A percentile compares a stretch with the other conserved stretches of the same genome.
Evolutionary conservation across 1,140 invertebrate species (phyloP).

Genomic region (Platyscapa corneri): DNA sequence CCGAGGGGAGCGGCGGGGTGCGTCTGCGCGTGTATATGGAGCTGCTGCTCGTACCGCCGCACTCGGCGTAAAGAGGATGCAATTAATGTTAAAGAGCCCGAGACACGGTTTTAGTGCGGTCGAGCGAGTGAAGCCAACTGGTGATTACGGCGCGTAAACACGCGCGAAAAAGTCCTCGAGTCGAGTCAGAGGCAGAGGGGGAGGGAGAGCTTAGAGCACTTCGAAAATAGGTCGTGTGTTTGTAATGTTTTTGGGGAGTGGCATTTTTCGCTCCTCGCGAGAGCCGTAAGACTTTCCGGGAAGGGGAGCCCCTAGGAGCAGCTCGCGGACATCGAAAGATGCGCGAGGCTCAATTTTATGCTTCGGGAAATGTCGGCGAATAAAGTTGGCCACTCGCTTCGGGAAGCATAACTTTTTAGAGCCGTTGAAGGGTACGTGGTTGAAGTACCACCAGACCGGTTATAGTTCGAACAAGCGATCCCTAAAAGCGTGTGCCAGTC

Average conservation of each 20-base stretch:
- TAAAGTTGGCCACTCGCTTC: not conserved
- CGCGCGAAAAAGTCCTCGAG: conserved; percentile 37
- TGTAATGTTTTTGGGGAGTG: not conserved
- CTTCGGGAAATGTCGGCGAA: not conserved
- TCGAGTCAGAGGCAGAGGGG: conserved; percentile 48
- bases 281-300: not conserved
- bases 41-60: conserved; percentile 39
- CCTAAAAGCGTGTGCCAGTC: not conserved
- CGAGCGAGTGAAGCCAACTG: conserved; percentile 54
- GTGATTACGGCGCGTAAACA: conserved; percentile 48
- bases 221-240: conserved; percentile 3
- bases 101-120: conserved; percentile 60
- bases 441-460: not conserved
- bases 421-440: not conserved
- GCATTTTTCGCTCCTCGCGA: not conserved
- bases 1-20: conserved; percentile 23
- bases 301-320: not conserved
- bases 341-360: conserved; percentile 5
- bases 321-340: not conserved
- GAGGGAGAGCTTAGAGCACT: not conserved
- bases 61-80: conserved; percentile 67
- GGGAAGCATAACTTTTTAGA: not conserved
- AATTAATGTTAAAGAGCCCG: conserved; percentile 72
- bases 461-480: not conserved
- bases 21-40: conserved; percentile 20